phyloP scores from a whole-genome alignment of 2,113 vertebrate species.

The Ellobius talpinus region DNA sequence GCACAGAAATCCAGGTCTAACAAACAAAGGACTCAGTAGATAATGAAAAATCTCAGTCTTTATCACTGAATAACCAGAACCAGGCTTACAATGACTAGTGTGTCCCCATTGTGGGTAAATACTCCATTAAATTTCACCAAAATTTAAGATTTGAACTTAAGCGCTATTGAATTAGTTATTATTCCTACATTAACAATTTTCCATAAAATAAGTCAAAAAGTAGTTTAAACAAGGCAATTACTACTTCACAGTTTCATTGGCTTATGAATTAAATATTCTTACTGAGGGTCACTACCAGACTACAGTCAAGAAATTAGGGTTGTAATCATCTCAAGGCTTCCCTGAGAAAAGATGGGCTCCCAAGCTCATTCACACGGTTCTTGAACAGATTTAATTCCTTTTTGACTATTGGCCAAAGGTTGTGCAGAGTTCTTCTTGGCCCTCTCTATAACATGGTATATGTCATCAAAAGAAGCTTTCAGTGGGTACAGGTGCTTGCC shows the following conservation, averaged over 20 bases:
- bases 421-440: background rate
- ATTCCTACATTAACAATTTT: slow-evolving; percentile 9
- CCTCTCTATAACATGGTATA: background rate
- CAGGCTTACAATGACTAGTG: background rate
- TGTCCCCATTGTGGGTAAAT: background rate
- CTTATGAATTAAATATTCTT: background rate
- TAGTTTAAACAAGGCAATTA: slow-evolving; percentile 10
- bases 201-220: background rate
- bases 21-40: background rate
- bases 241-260: background rate
- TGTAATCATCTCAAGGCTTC: background rate
- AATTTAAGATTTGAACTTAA: background rate
- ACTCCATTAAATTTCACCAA: background rate
- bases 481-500: background rate
- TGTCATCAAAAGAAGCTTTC: background rate
- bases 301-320: background rate
- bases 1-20: background rate
- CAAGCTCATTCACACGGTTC: background rate
- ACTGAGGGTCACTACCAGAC: background rate
- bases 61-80: background rate
- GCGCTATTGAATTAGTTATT: background rate
- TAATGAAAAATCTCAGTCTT: background rate
- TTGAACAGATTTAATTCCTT: background rate
- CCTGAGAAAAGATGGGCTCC: background rate
- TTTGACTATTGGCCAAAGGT: background rate